Evolutionary conservation across 2,888 invertebrate genomes (phyloP).

Genomic region (Acrobeloides nanus): DNA sequence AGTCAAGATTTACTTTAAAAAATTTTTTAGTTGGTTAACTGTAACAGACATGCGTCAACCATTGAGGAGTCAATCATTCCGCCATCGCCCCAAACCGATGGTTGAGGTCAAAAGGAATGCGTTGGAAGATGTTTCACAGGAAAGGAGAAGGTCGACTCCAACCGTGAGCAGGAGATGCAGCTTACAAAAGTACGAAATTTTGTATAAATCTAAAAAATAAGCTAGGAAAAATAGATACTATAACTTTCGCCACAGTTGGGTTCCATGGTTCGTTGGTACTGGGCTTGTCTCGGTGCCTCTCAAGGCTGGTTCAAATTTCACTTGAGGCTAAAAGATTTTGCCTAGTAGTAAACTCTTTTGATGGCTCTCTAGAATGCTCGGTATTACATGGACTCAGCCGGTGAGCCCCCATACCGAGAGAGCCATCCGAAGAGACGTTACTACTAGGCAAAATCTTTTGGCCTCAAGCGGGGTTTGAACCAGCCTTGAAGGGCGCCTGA

Average conservation of each 20-base stretch:
- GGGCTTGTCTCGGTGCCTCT: too few species aligned
- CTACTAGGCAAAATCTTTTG: too few species aligned
- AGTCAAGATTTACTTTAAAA: too few species aligned
- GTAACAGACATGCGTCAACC: slow-evolving; percentile 27
- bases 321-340: slow-evolving; percentile 3
- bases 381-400: background rate
- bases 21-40: too few species aligned
- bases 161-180: slow-evolving; percentile 41
- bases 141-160: slow-evolving; percentile 45
- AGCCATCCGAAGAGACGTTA: too few species aligned
- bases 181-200: slow-evolving; percentile 32
- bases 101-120: slow-evolving; percentile 38
- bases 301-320: background rate
- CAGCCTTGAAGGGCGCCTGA: too few species aligned
- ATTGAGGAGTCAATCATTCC: slow-evolving; percentile 44
- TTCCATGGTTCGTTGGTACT: too few species aligned
- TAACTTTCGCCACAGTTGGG: too few species aligned
- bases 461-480: too few species aligned
- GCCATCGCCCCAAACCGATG: slow-evolving; percentile 39
- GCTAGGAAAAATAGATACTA: too few species aligned
- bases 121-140: slow-evolving; percentile 34
- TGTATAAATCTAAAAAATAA: background rate
- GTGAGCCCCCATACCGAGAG: too few species aligned
- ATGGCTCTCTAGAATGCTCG: slow-evolving; percentile 1
- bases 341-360: background rate